Evolutionary conservation across 2,113 vertebrate genomes (phyloP).

Genomic region (Agelaius tricolor): DNA sequence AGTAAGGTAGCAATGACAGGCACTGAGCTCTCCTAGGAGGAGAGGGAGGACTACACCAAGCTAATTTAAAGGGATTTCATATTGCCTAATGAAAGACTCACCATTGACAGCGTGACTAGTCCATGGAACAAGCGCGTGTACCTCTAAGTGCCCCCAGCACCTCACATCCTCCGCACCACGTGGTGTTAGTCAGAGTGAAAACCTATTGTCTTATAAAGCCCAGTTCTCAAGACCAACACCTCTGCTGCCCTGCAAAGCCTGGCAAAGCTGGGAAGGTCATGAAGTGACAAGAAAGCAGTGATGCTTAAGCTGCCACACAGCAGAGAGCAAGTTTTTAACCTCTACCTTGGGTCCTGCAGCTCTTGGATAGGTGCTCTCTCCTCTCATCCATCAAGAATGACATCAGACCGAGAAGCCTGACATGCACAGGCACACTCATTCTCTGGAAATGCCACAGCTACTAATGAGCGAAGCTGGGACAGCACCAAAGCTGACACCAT

Average conservation of each 20-base stretch:
- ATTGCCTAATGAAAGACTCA: constrained; percentile 31
- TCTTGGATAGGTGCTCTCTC: constrained; percentile 42
- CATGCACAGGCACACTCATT: constrained; percentile 40
- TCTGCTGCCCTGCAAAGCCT: neutral
- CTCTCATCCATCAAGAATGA: constrained; percentile 59
- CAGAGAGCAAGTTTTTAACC: neutral
- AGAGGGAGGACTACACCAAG: neutral
- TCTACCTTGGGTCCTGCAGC: neutral
- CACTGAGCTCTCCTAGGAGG: neutral
- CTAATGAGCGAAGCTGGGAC: constrained; percentile 55
- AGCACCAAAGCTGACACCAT: constrained; percentile 57
- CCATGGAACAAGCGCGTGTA: neutral
- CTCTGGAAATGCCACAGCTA: constrained; percentile 71
- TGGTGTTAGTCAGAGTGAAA: neutral
- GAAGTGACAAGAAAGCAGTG: rapidly evolving
- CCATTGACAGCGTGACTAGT: neutral
- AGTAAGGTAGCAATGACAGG: neutral
- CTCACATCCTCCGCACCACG: neutral
- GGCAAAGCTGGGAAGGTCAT: neutral
- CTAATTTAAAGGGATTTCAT: constrained; percentile 16
- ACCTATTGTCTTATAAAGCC: neutral
- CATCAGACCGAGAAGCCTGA: constrained; percentile 44
- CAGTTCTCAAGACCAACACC: neutral
- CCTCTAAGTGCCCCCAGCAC: neutral
- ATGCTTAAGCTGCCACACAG: neutral